phyloP scores from a whole-genome alignment of 2,888 invertebrate genomes.

The Diarsia brunnea region DNA sequence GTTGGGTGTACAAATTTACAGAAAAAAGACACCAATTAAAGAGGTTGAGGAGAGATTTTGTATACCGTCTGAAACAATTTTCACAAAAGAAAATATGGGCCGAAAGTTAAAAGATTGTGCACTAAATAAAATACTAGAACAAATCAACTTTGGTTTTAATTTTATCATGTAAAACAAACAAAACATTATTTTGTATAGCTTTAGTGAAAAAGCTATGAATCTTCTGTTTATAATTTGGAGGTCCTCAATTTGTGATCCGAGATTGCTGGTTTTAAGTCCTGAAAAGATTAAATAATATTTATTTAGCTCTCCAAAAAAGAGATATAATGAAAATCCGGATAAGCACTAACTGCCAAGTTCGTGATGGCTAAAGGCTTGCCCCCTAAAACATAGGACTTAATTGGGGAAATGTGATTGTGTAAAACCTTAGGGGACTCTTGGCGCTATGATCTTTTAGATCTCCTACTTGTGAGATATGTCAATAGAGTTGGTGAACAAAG shows the following conservation, averaged over 20 bases:
- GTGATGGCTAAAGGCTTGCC: not conserved
- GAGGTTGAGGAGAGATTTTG: too few relatives aligned
- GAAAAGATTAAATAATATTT: slow-evolving; percentile 72
- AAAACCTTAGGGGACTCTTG: not conserved
- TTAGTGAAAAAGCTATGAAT: not conserved
- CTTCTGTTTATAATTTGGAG: slow-evolving; percentile 38
- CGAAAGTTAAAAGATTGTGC: not conserved
- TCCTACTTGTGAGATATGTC: too few relatives aligned
- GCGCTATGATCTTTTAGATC: not conserved
- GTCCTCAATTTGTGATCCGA: slow-evolving; percentile 40
- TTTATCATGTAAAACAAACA: slow-evolving; percentile 7
- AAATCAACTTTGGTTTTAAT: slow-evolving; percentile 46
- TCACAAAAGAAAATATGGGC: not conserved
- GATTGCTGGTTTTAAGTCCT: slow-evolving; percentile 84
- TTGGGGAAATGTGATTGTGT: not conserved
- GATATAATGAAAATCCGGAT: not conserved
- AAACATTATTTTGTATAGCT: not conserved
- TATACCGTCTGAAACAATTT: not conserved
- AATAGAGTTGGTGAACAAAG: not conserved
- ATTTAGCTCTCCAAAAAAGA: not conserved
- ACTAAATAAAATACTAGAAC: slow-evolving; percentile 28
- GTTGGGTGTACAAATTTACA: not conserved
- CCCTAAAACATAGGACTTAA: not conserved
- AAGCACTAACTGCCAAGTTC: not conserved
- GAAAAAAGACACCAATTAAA: not conserved